These are phyloP conservation scores for Xerus inauris DNA, from an alignment of 2,113 vertebrate genomes.

Conservation along the genomic window DNA sequence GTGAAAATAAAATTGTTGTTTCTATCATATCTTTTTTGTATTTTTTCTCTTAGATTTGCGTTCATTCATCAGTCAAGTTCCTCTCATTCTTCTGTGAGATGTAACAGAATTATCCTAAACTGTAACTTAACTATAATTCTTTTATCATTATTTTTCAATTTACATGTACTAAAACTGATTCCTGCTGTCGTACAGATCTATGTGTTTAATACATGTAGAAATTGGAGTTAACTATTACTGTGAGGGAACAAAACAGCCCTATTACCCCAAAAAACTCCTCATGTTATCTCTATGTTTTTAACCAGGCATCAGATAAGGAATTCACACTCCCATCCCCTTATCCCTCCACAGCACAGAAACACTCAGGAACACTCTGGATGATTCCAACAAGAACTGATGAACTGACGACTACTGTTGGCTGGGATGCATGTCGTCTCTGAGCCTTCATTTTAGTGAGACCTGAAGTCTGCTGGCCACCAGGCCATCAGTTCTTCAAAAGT, in stretches of 20 bases:
- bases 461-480: not conserved
- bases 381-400: not conserved
- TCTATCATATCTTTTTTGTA: not conserved
- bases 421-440: not conserved
- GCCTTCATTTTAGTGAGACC: not conserved
- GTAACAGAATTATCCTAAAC: not conserved
- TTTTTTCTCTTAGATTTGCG: not conserved
- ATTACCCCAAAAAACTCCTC: not conserved
- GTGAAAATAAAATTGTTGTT: slow-evolving; percentile 38
- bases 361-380: not conserved
- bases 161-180: not conserved
- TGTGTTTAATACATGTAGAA: not conserved
- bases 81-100: not conserved
- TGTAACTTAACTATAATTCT: not conserved
- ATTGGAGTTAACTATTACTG: not conserved
- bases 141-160: slow-evolving; percentile 4
- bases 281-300: not conserved
- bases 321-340: too few species aligned
- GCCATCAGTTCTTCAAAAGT: not conserved
- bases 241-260: not conserved
- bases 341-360: not conserved
- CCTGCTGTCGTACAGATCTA: not conserved
- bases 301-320: not conserved
- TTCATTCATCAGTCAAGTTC: not conserved
- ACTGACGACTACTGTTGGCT: not conserved